Percentiles rank a stretch among this genome's conserved stretches.
Evolutionary conservation across 2,113 vertebrate species (phyloP).

Genomic region (Notarius quadriscutis): DNA sequence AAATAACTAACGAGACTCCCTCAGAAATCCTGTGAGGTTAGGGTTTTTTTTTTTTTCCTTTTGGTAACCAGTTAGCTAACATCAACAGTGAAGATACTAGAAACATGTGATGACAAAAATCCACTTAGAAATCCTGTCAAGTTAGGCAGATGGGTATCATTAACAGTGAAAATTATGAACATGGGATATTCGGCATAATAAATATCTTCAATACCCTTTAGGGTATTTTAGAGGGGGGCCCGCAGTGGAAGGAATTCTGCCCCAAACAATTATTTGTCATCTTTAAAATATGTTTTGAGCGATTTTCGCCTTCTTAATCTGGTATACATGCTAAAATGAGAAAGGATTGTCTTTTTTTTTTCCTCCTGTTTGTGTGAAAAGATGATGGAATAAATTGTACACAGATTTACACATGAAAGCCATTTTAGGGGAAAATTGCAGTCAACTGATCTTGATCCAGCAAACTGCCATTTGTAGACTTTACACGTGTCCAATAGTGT

Average conservation of each 20-base stretch:
- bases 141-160: neutral
- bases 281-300: neutral
- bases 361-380: conserved; percentile 19
- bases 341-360: conserved; percentile 9
- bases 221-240: neutral
- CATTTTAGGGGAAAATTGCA: conserved; percentile 40
- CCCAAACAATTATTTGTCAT: neutral
- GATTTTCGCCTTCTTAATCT: neutral
- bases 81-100: neutral
- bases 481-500: neutral
- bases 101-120: neutral
- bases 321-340: conserved; percentile 17
- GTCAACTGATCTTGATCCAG: conserved; percentile 31
- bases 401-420: conserved; percentile 33
- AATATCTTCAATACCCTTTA: neutral
- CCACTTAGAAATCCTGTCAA: neutral
- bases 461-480: conserved; percentile 1
- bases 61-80: neutral
- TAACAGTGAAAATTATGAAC: neutral
- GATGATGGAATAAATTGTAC: conserved; percentile 7
- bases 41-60: no score
- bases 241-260: neutral
- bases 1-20: neutral
- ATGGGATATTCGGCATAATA: neutral
- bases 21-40: neutral